phyloP scores from a whole-genome alignment of 2,888 invertebrate genomes.

The Dicranocentrus wangi region DNA sequence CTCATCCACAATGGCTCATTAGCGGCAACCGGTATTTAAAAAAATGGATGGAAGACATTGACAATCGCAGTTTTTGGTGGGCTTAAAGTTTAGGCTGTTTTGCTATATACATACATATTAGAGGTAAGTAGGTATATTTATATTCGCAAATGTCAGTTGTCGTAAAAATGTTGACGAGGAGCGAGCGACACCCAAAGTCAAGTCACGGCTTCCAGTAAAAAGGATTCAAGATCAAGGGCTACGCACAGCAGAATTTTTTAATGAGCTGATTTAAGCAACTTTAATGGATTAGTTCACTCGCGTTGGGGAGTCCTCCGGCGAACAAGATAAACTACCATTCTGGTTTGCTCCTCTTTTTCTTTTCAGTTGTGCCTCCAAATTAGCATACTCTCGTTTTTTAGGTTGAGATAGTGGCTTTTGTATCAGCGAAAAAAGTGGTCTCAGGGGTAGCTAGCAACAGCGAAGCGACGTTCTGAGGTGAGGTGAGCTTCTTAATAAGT shows the following conservation, averaged over 20 bases:
- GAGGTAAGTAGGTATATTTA: too few species aligned
- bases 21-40: conserved; percentile 52
- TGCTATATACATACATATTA: neutral
- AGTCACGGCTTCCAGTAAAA: conserved; percentile 44
- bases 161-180: conserved; percentile 44
- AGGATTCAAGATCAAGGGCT: conserved; percentile 53
- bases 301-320: neutral
- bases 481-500: conserved; percentile 47
- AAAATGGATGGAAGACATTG: conserved; percentile 15
- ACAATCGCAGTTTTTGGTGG: too few species aligned
- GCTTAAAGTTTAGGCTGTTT: too few species aligned
- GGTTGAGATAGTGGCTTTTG: conserved; percentile 44
- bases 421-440: conserved; percentile 43
- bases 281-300: conserved; percentile 32
- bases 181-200: conserved; percentile 36
- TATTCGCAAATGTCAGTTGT: neutral
- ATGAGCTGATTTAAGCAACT: conserved; percentile 36
- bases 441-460: conserved; percentile 46
- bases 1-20: conserved; percentile 26
- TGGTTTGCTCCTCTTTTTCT: too few species aligned
- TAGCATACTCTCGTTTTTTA: conserved; percentile 54
- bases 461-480: too few species aligned
- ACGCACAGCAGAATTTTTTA: conserved; percentile 11
- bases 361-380: conserved; percentile 29
- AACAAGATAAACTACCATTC: conserved; percentile 10